Base-by-base conservation (phyloP, 30 jellyfish, hydroid and myxozoan genomes). In the Turritopsis rubra region DNA sequence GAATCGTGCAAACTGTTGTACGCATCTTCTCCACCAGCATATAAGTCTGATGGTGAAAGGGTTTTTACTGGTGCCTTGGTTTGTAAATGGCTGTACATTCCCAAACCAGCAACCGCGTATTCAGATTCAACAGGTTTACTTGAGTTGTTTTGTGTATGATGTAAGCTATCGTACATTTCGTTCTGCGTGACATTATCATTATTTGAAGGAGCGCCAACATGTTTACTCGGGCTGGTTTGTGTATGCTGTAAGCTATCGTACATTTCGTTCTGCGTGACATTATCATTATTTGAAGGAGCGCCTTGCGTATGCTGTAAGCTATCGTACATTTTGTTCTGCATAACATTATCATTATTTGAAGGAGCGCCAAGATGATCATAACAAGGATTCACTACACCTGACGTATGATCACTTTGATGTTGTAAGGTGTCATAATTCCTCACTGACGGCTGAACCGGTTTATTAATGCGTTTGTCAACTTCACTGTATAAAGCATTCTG, bases 81-180 rank as follows among this genome's bases (percentile, higher is more conserved):
- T 0, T 23, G 30, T 68, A 68, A 68, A 27, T 27, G 28, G 21
- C 19, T 68, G 77, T 68, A 68, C 16, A 19, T 68, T 1, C 77
- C 77, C 31, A 68, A 23, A 27, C 19, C 30, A 9, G 77, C 77
- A 7, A 68, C 77, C 30, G 77, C 77, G 77, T 68, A 68, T 7
- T 68, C 77, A 9, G 77, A 68, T 68, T 68, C 77, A n/a, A n/a
- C 8, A 8, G 77, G 77, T 68, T 68, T 68, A 23, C 19, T 68
- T 0, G 8, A 9, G 77, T 9, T n/a, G n/a, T n/a, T n/a, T n/a
- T n/a, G 9, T 68, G 77, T 9, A n/a, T 68, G 77, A 16, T 68
- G 4, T 17, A 68, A 27, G 21, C 77, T 68, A 68, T 68, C 77
- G 30, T 68, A 68, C 1, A 27, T n/a, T n/a, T 1, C 30, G 30